phyloP scores from a whole-genome alignment of 2,113 vertebrate species.

The Barnardius zonarius region DNA sequence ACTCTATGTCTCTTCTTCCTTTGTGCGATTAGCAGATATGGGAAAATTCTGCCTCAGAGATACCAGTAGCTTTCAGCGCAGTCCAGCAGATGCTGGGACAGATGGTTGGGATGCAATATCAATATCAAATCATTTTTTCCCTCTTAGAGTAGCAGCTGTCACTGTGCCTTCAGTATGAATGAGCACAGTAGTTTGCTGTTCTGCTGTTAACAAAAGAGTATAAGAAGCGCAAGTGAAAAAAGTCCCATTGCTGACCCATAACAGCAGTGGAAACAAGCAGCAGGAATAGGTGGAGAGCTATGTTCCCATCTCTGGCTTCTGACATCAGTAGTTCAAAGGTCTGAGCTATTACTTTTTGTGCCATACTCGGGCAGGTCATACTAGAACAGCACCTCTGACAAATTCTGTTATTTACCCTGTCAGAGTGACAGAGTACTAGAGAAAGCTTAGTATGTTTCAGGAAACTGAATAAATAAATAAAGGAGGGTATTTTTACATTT shows the following conservation, averaged over 20 bases:
- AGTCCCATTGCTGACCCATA: not conserved
- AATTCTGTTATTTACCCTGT: not conserved
- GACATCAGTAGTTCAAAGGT: not conserved
- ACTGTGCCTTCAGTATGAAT: not conserved
- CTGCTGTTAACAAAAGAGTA: not conserved
- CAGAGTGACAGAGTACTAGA: not conserved
- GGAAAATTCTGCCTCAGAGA: not conserved
- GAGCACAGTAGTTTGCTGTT: not conserved
- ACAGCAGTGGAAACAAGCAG: not conserved
- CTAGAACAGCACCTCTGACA: not conserved
- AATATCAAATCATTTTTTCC: not conserved
- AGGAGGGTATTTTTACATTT: not conserved
- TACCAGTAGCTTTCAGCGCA: not conserved
- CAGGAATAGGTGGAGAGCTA: not conserved
- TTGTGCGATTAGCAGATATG: not conserved
- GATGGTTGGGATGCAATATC: not conserved
- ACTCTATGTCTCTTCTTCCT: not conserved
- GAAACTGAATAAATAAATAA: not conserved
- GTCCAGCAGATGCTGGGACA: not conserved
- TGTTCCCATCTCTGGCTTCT: not conserved
- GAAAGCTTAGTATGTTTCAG: not conserved
- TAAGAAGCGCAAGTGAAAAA: not conserved
- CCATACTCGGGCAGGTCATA: not conserved
- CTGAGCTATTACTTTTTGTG: not conserved
- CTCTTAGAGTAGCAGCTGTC: not conserved